Evolutionary conservation across 2,113 vertebrate species (phyloP), one percentile per base, ranked within the genome.

Genomic region (Salvelinus namaycush): DNA sequence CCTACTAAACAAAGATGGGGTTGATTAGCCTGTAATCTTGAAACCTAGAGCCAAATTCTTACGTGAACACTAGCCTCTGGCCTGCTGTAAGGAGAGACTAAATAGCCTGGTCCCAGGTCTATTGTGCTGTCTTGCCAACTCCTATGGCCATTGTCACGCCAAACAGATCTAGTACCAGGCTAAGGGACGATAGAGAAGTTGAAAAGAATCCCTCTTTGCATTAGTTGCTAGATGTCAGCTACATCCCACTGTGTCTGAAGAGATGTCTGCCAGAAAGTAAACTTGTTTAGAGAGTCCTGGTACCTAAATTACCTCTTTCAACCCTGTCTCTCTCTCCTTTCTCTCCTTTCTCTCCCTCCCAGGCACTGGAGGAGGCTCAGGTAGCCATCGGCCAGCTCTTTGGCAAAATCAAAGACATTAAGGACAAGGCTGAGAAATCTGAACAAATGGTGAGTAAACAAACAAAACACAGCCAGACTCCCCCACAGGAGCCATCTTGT

Each of bases 401-500:
- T 5, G 96, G 96, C 76, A 99, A 99, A 94, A 99, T 99, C 84
- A 99, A 99, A 93, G 98, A 99, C 91, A 99, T 99, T 91, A 99
- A 99, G 92, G 98, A 99, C 93, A 99, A 99, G 88, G 97, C 98
- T 27, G 98, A 99, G 89, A 99, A 99, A 86, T 99, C 98, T 1
- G 98, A 99, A 82, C 97, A 99, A 95, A 99, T 99, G 98, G 98
- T 99, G 86, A 90, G 93, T 87, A 71, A 71, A 59, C 73, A 44
- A 57, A 62, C 59, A 24, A 24, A 16, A 9, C 59, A 14, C 54
- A 57, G 54, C 54, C 59, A 62, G 13, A 16, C n/a, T 62, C 18
- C 8, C 5, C 9, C 8, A 22, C 20, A 62, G n/a, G 59, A 62
- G 13, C 59, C n/a, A n/a, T 62, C 24, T 65, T 65, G 62, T 65